Evolutionary conservation across 2,113 vertebrate genomes (phyloP).

Genomic region (Opisthocomus hoazin): DNA sequence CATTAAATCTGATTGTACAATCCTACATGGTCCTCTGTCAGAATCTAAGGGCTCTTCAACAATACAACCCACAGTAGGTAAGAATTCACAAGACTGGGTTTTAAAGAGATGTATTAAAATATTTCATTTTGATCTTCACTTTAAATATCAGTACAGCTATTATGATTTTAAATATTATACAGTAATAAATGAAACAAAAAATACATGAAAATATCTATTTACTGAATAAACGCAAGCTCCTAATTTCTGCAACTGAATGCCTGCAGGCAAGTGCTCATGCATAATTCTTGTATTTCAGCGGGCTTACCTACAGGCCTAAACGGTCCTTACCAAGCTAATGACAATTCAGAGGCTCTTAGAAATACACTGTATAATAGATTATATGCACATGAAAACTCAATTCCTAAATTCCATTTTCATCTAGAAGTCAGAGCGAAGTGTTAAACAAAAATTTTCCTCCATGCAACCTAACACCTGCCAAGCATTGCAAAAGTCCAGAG

Average conservation of each 20-base stretch:
- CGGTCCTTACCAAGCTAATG: not conserved
- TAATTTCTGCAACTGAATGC: not conserved
- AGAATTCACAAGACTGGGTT: not conserved
- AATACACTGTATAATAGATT: not conserved
- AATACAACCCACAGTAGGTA: not conserved
- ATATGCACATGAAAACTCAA: not conserved
- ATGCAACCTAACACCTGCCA: not conserved
- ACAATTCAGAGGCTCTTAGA: not conserved
- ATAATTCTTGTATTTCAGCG: not conserved
- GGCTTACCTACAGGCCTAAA: not conserved
- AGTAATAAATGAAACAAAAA: not conserved
- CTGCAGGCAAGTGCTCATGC: not conserved
- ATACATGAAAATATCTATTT: not conserved
- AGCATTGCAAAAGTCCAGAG: not conserved
- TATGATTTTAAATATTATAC: not conserved
- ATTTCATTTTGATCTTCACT: not conserved
- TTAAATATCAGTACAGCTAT: not conserved
- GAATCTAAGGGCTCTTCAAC: not conserved
- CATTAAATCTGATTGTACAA: not conserved
- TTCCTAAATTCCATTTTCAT: not conserved
- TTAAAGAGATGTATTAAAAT: not conserved
- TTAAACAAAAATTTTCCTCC: not conserved
- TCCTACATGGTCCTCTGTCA: fast-evolving
- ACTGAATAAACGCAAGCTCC: not conserved
- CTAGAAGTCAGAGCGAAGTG: not conserved